Evolutionary conservation across 2,888 invertebrate species (phyloP), one percentile per base, ranked within the genome.

Genomic region (Sphecodes monilicornis): DNA sequence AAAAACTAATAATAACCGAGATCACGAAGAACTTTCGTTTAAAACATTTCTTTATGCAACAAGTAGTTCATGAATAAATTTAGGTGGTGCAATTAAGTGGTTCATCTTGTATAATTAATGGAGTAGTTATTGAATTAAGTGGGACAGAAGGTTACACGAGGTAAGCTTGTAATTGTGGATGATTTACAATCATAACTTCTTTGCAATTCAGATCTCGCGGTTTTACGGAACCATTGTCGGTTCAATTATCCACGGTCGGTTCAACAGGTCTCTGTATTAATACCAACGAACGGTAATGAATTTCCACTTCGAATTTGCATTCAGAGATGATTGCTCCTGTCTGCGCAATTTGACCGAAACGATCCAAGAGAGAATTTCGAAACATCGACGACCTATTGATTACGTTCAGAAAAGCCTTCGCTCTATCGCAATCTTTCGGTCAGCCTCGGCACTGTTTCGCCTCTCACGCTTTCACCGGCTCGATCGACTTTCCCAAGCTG

Each of bases 381-480:
- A 66, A 22, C 11, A 66, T 60, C 76, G 64, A 41, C 75, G 81
- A 82, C 60, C 68, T 71, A 72, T 76, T 68, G 78, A 90, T 90
- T 84, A 76, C 57, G 18, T 57, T n/a, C 54, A 29, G 76, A 80
- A 74, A 69, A 78, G 75, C 73, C 54, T 72, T 75, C 71, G 76
- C 83, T 78, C 80, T 54, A 71, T 29, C 69, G 80, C 78, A 83
- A 89, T 86, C 87, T 76, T 68, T 86, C 86, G 89, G 85, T 83
- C 86, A 80, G 22, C 54, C 70, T 41, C 70, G 54, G 76, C 36
- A 46, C 32, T 54, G 66, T 68, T 80, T 77, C 68, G 81, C 76
- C 86, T 91, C 90, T 89, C 90, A 91, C 91, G 89, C 90, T 92
- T 91, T 92, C 92, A 91, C 91, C 85, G 80, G 57, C 50, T n/a